phyloP scores from a whole-genome alignment of 1,140 invertebrate genomes.

The Coenobita brevimanus region DNA sequence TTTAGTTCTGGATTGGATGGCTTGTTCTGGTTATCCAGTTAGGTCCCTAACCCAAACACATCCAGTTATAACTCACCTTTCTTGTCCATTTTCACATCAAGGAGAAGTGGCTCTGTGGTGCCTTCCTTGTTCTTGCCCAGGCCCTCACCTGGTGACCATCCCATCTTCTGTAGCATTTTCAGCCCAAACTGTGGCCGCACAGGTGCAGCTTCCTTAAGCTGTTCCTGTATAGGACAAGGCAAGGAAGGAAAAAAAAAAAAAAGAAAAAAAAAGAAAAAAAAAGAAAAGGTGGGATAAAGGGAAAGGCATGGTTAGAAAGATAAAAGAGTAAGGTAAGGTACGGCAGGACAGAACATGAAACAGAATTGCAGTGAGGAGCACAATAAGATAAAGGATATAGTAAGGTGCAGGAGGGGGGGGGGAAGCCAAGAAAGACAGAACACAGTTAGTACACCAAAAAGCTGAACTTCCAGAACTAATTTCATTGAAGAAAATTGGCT shows the following conservation, averaged over 20 bases:
- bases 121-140: constrained; percentile 96
- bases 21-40: no score
- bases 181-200: constrained; percentile 95
- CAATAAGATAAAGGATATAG: no score
- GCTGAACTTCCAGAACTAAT: no score
- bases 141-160: constrained; percentile 96
- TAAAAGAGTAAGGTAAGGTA: no score
- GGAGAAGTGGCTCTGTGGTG: constrained; percentile 86
- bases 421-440: no score
- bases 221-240: constrained; percentile 50
- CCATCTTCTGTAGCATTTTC: constrained; percentile 97
- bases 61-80: constrained; percentile 77
- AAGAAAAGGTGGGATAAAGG: constrained; percentile 16
- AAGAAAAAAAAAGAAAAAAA: neutral
- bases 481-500: no score
- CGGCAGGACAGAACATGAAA: no score
- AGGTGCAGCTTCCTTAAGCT: constrained; percentile 61
- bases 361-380: no score
- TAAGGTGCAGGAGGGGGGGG: no score
- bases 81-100: constrained; percentile 96
- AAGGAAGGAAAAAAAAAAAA: constrained; percentile 6
- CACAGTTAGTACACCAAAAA: no score
- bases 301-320: neutral
- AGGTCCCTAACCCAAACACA: neutral
- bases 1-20: no score